These are phyloP conservation scores for Pantherophis vulpinus DNA, from an alignment of 2,797 vertebrate species.

Conservation along the genomic window DNA sequence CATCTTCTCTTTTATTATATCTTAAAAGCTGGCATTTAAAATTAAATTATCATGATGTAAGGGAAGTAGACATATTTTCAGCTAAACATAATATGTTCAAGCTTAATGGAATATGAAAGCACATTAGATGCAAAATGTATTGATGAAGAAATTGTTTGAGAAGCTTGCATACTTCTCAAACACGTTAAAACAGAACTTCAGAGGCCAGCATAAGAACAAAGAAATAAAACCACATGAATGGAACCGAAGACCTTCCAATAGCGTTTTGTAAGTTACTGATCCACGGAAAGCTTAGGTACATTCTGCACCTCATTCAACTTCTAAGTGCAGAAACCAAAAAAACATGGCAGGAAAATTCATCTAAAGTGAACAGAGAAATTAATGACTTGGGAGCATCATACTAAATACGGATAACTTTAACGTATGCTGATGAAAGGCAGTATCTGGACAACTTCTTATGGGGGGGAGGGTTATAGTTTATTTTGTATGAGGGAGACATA, in stretches of 20 bases:
- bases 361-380: neutral
- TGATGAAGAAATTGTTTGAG: neutral
- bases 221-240: constrained; percentile 25
- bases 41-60: neutral
- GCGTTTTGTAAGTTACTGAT: rapidly evolving
- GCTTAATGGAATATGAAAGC: neutral
- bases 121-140: neutral
- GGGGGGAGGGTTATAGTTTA: neutral
- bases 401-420: rapidly evolving
- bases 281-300: rapidly evolving
- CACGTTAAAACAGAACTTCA: constrained; percentile 19
- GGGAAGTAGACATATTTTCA: neutral
- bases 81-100: neutral
- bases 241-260: constrained; percentile 10
- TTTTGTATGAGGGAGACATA: neutral
- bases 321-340: neutral
- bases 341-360: neutral
- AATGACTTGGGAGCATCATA: neutral
- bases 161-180: neutral
- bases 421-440: neutral
- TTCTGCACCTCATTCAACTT: neutral
- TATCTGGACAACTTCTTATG: rapidly evolving
- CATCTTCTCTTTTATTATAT: too few relatives aligned
- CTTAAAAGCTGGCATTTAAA: neutral
- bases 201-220: neutral